Conservation (phyloP, 2,888 invertebrate species). For the Pantelozetes paolii region DNA sequence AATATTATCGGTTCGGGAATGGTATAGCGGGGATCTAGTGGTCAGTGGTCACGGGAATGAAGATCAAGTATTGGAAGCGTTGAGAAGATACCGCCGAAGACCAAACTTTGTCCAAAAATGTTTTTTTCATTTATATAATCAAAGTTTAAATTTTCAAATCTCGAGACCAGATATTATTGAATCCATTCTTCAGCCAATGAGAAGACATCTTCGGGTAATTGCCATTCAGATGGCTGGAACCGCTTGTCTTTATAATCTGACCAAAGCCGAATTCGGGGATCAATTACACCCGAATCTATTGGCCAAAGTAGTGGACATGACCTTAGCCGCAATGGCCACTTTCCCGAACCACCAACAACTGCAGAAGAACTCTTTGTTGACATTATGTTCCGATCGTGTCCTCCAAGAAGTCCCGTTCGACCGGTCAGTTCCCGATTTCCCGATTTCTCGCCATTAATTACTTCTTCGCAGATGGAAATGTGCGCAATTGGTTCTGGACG, state of each 20-base stretch:
- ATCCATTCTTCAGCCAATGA: conserved; percentile 54
- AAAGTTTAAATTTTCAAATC: conserved; percentile 55
- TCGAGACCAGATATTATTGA: conserved; percentile 63
- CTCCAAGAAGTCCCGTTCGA: conserved; percentile 67
- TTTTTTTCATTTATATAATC: conserved; percentile 61
- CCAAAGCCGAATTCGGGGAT: conserved; percentile 62
- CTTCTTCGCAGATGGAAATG: too few relatives aligned
- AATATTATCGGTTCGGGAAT: conserved; percentile 51
- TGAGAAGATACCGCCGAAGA: conserved; percentile 60
- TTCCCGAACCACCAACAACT: conserved; percentile 65
- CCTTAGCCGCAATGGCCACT: conserved; percentile 65
- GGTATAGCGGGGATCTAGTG: not conserved
- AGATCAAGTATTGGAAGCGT: conserved; percentile 59
- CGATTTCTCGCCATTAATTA: too few relatives aligned
- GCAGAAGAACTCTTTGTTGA: conserved; percentile 68
- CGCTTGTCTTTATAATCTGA: conserved; percentile 69
- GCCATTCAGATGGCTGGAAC: conserved; percentile 70
- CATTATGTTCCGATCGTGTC: conserved; percentile 69
- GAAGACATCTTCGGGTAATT: conserved; percentile 54
- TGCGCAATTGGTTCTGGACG: conserved; percentile 67
- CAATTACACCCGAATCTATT: conserved; percentile 63
- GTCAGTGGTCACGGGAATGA: conserved; percentile 54
- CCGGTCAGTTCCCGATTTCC: too few relatives aligned
- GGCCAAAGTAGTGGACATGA: conserved; percentile 62
- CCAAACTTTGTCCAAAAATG: conserved; percentile 64